phyloP scores from a whole-genome alignment of 2,797 vertebrate genomes.

The Falco peregrinus region DNA sequence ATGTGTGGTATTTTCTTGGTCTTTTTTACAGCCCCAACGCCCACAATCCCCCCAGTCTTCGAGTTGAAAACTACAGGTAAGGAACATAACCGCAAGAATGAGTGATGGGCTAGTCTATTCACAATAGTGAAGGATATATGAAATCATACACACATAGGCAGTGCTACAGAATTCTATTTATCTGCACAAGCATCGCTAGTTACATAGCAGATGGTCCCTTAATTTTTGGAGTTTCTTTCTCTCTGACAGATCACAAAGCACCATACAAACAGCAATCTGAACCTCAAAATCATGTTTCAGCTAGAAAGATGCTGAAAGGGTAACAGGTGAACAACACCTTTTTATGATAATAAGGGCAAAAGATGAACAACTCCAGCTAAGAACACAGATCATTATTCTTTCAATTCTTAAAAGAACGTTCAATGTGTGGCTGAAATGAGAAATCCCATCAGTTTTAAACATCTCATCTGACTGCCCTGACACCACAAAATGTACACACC shows the following conservation, averaged over 20 bases:
- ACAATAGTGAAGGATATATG: neutral
- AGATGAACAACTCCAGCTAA: neutral
- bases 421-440: neutral
- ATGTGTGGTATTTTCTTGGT: neutral
- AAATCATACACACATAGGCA: neutral
- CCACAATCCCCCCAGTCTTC: fast-evolving
- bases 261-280: neutral
- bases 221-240: neutral
- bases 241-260: neutral
- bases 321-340: neutral
- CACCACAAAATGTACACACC: neutral
- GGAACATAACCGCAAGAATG: neutral
- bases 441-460: neutral
- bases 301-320: neutral
- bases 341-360: neutral
- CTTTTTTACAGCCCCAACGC: neutral
- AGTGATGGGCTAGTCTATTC: neutral
- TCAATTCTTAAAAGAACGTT: neutral
- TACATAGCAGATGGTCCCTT: neutral
- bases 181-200: neutral
- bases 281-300: neutral
- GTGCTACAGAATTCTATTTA: neutral
- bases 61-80: neutral
- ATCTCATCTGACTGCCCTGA: neutral
- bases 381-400: neutral